A percentile compares a stretch with the other conserved stretches of the same genome.
Conservation (phyloP, 2,888 invertebrate species). For the Tiliacea aurago region DNA sequence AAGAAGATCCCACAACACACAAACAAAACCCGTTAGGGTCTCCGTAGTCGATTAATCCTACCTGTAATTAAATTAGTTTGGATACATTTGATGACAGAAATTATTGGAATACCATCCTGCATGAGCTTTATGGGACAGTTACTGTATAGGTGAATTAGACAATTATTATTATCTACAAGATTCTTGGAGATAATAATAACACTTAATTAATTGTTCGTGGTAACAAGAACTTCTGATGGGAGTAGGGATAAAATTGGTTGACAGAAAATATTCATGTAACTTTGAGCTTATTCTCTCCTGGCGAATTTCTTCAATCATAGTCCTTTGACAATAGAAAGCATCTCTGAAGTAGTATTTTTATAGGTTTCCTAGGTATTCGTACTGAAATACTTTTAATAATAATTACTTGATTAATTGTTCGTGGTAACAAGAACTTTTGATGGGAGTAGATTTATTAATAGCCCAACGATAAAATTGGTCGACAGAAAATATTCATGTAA, state of each 20-base stretch:
- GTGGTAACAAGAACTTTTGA: no score
- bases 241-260: not conserved
- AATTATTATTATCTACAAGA: not conserved
- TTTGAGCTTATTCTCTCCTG: not conserved
- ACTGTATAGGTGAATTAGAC: not conserved
- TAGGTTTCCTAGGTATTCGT: not conserved
- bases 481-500: no score
- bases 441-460: no score
- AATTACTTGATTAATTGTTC: no score
- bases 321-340: not conserved
- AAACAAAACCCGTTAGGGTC: constrained; percentile 43
- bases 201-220: not conserved
- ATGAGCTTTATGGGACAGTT: constrained; percentile 1
- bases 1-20: constrained; percentile 29
- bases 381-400: not conserved
- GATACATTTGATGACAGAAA: constrained; percentile 32
- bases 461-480: no score
- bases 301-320: not conserved
- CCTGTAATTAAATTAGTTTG: constrained; percentile 53
- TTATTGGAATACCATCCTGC: not conserved
- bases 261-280: not conserved
- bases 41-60: constrained; percentile 47
- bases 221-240: not conserved
- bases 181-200: constrained; percentile 5
- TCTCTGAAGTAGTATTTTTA: not conserved